Evolutionary conservation across 2,113 vertebrate genomes (phyloP).

Genomic region (Diadophis punctatus): DNA sequence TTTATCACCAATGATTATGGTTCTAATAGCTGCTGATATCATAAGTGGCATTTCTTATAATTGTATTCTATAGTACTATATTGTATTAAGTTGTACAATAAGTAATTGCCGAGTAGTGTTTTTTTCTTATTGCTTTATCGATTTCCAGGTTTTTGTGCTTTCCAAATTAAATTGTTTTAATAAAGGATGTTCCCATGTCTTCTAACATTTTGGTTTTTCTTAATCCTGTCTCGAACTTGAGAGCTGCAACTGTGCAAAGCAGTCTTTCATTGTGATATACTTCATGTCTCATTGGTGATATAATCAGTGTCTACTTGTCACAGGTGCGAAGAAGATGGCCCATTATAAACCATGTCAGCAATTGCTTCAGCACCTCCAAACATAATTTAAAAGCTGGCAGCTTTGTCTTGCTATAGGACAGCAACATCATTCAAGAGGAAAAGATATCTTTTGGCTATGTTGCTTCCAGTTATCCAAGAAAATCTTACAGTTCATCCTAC

Average conservation of each 20-base stretch:
- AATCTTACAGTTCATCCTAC: not conserved
- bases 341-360: constrained; percentile 22
- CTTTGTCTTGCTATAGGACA: constrained; percentile 22
- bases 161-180: constrained; percentile 32
- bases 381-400: constrained; percentile 18
- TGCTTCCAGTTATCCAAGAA: not conserved
- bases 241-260: not conserved
- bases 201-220: constrained; percentile 7
- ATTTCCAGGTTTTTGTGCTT: constrained; percentile 26
- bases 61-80: not conserved
- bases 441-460: not conserved
- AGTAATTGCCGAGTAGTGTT: not conserved
- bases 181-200: constrained; percentile 14
- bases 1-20: constrained; percentile 14
- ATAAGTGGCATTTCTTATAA: not conserved
- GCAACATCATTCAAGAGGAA: constrained; percentile 20
- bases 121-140: constrained; percentile 6
- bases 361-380: not conserved
- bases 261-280: not conserved
- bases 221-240: not conserved
- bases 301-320: constrained; percentile 10
- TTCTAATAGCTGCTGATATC: not conserved
- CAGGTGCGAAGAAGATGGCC: constrained; percentile 10
- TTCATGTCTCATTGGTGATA: not conserved
- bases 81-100: not conserved